Conservation (phyloP, 2,888 invertebrate genomes). For the Acrobasis repandana region DNA sequence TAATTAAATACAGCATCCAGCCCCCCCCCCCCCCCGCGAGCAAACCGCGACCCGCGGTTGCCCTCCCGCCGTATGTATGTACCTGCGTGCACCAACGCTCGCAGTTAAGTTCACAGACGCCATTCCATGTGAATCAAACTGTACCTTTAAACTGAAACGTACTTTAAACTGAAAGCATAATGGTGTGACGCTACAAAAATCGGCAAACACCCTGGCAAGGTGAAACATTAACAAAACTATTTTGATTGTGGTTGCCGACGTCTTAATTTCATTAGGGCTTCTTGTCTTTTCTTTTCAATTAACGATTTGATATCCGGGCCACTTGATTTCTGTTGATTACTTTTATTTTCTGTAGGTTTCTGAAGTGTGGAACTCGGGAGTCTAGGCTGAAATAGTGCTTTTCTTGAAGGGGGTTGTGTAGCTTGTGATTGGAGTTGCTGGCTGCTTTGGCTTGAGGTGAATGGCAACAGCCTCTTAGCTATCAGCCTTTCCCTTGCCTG, state of each 20-base stretch:
- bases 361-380: constrained; percentile 40
- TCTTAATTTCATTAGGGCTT: constrained; percentile 72
- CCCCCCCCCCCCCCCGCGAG: too few species aligned
- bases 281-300: constrained; percentile 75
- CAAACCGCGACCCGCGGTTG: too few species aligned
- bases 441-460: constrained; percentile 56
- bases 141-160: too few species aligned
- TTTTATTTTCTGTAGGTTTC: constrained; percentile 29
- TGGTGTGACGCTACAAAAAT: too few species aligned
- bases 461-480: constrained; percentile 74
- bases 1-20: too few species aligned
- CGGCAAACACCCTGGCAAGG: too few species aligned
- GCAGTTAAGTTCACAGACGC: too few species aligned
- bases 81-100: too few species aligned
- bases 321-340: constrained; percentile 31
- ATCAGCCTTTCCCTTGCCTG: constrained; percentile 84
- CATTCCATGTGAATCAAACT: too few species aligned
- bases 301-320: constrained; percentile 55
- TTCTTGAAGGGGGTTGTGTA: constrained; percentile 37
- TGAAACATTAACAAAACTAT: constrained; percentile 11
- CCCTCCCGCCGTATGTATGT: too few species aligned
- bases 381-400: constrained; percentile 55
- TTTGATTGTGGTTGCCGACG: constrained; percentile 57
- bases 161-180: too few species aligned
- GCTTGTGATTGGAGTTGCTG: constrained; percentile 26